Evolutionary conservation across 2,113 vertebrate species (phyloP), one percentile per base, ranked within the genome.

Genomic region (Hypomesus transpacificus): DNA sequence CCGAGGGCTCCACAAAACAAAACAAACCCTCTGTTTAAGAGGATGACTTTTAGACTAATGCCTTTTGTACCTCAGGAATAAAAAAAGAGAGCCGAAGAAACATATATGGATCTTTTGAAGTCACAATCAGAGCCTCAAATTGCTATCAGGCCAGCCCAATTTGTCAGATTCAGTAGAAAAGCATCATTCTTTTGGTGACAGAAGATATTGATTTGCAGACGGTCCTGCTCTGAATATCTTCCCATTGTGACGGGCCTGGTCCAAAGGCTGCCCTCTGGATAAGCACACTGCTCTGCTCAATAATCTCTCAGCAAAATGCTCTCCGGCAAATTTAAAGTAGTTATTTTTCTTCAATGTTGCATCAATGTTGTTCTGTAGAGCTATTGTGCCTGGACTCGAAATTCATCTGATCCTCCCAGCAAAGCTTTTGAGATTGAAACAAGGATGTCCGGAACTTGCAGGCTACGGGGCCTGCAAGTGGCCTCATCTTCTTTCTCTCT

Each of bases 121-220:
- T 70, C 77, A 81, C 76, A 75, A 80, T 54, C 71, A 65, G 68
- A 67, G 75, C 77, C 67, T 78, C 67, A 70, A 75, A 78, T 73
- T 78, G 86, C 76, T 77, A 80, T 84, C 71, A 67, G 46, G 64
- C 75, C 53, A 68, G 78, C 79, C 80, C 77, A 76, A 80, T 85
- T 87, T 76, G 70, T 69, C 75, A 78, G 78, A 78, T 82, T 87
- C 77, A 82, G 79, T 78, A 57, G 73, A 83, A 68, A 61, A 75
- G 21, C 82, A 75, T 81, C 78, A 85, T 86, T 91, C 78, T 86
- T 81, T 69, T 79, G 73, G 71, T 84, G 83, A 87, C 84, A 76
- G 81, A 77, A 63, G 70, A 31, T 86, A 90, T 89, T 80, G 88
- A 91, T 89, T 90, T 82, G 76, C 54, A 60, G 66, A 68, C 64